These are phyloP conservation scores for Buphagus erythrorhynchus DNA, from an alignment of 2,797 vertebrate genomes.

Conservation along the genomic window DNA sequence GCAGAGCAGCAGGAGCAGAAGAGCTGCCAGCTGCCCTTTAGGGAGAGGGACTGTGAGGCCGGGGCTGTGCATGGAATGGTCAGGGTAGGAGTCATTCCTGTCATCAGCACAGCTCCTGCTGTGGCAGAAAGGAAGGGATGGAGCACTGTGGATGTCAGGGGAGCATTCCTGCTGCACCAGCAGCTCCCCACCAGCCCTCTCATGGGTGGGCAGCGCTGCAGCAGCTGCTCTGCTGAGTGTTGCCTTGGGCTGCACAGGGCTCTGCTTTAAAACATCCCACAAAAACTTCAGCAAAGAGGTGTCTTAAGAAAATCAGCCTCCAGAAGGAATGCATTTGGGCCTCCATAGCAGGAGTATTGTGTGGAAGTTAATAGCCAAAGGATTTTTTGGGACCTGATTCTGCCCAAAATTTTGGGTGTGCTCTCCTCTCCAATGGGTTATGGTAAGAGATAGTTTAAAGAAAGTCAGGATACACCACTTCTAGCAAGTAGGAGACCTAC, in stretches of 20 bases:
- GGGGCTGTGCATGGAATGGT: neutral
- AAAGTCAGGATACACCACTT: neutral
- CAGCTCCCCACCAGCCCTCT: neutral
- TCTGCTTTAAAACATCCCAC: neutral
- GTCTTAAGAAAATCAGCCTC: neutral
- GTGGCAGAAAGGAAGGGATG: neutral
- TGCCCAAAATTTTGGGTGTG: neutral
- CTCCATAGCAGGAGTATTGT: neutral
- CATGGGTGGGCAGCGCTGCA: neutral
- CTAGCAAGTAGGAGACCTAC: neutral
- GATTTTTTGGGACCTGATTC: neutral
- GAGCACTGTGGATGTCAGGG: neutral
- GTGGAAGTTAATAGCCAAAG: neutral
- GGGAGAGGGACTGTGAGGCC: neutral
- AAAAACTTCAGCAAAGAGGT: neutral
- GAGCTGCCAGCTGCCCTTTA: neutral
- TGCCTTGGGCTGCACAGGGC: neutral
- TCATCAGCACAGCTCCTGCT: neutral
- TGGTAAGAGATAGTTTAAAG: neutral
- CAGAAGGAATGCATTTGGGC: neutral
- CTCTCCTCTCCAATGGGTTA: neutral
- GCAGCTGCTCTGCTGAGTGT: rapidly evolving
- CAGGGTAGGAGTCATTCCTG: neutral
- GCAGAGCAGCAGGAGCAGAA: neutral
- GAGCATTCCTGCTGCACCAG: neutral